A percentile compares a stretch with the other conserved stretches of the same genome.
phyloP scores from a whole-genome alignment of 2,888 invertebrate species.

The Eurytoma adleriae region DNA sequence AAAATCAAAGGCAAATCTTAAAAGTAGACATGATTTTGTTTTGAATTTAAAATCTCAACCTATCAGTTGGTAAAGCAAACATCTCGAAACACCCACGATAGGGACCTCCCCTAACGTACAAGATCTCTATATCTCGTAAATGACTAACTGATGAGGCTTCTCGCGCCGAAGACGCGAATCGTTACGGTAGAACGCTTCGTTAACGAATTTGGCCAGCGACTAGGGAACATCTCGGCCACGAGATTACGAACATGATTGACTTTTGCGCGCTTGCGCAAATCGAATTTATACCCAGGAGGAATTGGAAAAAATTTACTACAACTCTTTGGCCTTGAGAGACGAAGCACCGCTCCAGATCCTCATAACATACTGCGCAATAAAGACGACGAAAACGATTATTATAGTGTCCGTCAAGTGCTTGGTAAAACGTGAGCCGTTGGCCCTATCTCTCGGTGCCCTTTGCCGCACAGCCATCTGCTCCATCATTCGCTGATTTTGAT shows the following conservation, averaged over 20 bases:
- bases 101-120: slow-evolving; percentile 15
- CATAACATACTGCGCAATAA: slow-evolving; percentile 70
- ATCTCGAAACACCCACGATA: slow-evolving; percentile 16
- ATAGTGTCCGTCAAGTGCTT: slow-evolving; percentile 70
- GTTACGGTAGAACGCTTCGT: slow-evolving; percentile 30
- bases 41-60: too few relatives aligned
- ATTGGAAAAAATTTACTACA: slow-evolving; percentile 61
- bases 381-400: slow-evolving; percentile 69
- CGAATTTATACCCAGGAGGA: slow-evolving; percentile 2
- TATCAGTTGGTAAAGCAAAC: neutral
- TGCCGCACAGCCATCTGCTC: slow-evolving; percentile 72
- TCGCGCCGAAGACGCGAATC: slow-evolving; percentile 18
- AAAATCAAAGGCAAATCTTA: neutral
- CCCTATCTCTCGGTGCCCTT: slow-evolving; percentile 68
- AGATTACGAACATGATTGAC: slow-evolving; percentile 51
- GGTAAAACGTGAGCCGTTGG: slow-evolving; percentile 65
- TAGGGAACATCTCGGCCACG: slow-evolving; percentile 51
- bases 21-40: too few relatives aligned
- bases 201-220: slow-evolving; percentile 55
- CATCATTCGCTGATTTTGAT: slow-evolving; percentile 71
- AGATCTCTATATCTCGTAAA: slow-evolving; percentile 33
- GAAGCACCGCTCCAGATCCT: slow-evolving; percentile 65
- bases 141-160: slow-evolving; percentile 45
- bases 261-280: slow-evolving; percentile 6
- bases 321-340: slow-evolving; percentile 61